Conservation (phyloP, 2,797 vertebrate genomes). For the Sebastes minor region DNA sequence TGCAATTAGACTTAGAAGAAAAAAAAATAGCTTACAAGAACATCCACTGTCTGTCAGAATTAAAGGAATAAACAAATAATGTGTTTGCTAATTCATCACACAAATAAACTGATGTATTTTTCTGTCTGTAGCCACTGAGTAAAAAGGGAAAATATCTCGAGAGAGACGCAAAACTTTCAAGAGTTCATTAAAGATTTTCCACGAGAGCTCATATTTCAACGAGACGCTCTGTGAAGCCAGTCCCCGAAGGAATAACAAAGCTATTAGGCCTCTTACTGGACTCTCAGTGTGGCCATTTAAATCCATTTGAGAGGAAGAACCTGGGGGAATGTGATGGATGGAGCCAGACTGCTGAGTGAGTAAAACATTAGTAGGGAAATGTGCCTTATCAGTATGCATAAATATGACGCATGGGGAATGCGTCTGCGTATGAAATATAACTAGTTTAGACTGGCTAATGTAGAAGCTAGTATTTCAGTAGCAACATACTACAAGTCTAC, state of each 20-base stretch:
- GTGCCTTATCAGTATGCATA: constrained; percentile 48
- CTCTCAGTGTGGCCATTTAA: constrained; percentile 72
- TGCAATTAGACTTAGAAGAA: background rate
- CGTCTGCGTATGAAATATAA: background rate
- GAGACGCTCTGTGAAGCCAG: constrained; percentile 46
- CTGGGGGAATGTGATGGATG: constrained; percentile 54
- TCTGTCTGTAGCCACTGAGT: background rate
- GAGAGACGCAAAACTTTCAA: constrained; percentile 28
- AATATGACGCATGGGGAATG: constrained; percentile 20
- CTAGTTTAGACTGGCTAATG: background rate
- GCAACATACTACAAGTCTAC: background rate
- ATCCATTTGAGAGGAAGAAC: constrained; percentile 73
- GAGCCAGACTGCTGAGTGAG: constrained; percentile 63
- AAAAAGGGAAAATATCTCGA: background rate
- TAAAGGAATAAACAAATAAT: background rate
- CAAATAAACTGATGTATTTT: background rate
- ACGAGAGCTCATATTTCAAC: constrained; percentile 46
- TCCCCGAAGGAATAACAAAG: constrained; percentile 55
- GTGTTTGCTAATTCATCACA: background rate
- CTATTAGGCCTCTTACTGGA: constrained; percentile 73
- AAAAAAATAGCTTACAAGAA: background rate
- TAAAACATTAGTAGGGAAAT: constrained; percentile 55
- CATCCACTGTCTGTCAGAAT: background rate
- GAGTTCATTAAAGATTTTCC: constrained; percentile 54
- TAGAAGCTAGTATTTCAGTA: background rate